Conservation (phyloP, 2,888 invertebrate species). For the Eristalis tenax region DNA sequence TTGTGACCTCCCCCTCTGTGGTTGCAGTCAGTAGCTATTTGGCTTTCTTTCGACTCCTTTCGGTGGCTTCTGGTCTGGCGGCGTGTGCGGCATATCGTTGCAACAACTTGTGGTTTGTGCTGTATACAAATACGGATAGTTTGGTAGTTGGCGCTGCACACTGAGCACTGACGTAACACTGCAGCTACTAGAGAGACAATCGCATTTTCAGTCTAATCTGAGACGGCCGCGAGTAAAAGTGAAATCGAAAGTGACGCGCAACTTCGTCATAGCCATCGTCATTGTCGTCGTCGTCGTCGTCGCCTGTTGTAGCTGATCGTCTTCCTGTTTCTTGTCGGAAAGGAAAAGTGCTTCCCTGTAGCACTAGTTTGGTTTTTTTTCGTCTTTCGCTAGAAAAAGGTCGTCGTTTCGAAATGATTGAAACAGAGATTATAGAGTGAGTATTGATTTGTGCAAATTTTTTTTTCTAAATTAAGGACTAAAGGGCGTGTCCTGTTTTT, state of each 20-base stretch:
- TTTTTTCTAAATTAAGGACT: not conserved
- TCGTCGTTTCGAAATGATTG: slow-evolving; percentile 42
- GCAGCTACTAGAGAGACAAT: slow-evolving; percentile 53
- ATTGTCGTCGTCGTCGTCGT: slow-evolving; percentile 12
- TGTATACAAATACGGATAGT: slow-evolving; percentile 39
- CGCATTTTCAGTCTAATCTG: slow-evolving; percentile 51
- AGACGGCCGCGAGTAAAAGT: slow-evolving; percentile 55
- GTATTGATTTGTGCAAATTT: slow-evolving; percentile 34
- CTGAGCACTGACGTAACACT: slow-evolving; percentile 56
- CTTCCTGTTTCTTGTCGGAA: slow-evolving; percentile 51
- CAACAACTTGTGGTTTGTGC: slow-evolving; percentile 57
- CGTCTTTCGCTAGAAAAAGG: not conserved
- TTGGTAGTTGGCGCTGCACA: slow-evolving; percentile 58
- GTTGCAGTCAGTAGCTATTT: slow-evolving; percentile 1
- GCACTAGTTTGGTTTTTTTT: not conserved
- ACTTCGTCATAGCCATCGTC: no score
- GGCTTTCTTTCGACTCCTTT: slow-evolving; percentile 48
- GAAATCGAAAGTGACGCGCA: slow-evolving; percentile 67
- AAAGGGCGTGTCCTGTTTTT: not conserved
- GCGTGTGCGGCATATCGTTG: slow-evolving; percentile 58
- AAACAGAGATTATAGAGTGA: slow-evolving; percentile 65
- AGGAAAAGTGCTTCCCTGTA: slow-evolving; percentile 35
- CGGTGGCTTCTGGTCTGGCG: slow-evolving; percentile 29
- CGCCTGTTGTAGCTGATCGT: not conserved
- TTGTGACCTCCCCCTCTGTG: slow-evolving; percentile 10